Base-by-base conservation (phyloP, 1,140 invertebrate species). In the Drosophila seguyi region DNA sequence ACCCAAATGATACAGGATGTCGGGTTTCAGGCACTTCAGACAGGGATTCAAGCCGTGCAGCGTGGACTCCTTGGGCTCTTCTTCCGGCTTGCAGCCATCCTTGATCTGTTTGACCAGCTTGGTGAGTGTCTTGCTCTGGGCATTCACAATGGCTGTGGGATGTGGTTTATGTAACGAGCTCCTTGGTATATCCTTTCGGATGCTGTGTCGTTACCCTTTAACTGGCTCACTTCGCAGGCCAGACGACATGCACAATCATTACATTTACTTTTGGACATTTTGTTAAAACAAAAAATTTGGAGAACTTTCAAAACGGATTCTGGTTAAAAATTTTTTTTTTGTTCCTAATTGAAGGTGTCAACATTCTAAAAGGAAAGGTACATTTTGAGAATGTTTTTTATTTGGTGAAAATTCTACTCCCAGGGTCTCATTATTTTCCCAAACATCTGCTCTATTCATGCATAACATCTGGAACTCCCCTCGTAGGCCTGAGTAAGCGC, bases 61-160 rank as follows among this genome's bases (percentile, higher is more conserved):
- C 0, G 52, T 66, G 39, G 55, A 61, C 5, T 61, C 47, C 13
- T 42, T 34, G 4, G 20, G 11, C 25, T 47, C 29, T 8, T 56
- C 52, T 0, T 59, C 56, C 14, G 61, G 47, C 3, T 60, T 63
- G 45, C 80, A 77, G 2, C 67, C 67, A 5, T 63, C 66, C 34
- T 67, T 63, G 5, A 88, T 48, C 4, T 84, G 71, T 6, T 65
- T 71, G 2, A 84, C 73, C 10, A 88, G 38, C n/a, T 55, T 42
- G 11, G 68, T 42, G 7, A 88, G 75, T 4, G 62, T 73, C 18
- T 71, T 84, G 45, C 73, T 90, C 42, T 88, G 85, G 6, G 48
- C 44, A n/a, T 65, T 78, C 5, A 88, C 65, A 52, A 84, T 48
- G 6, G 27, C 85, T 90, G 50, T 11, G 58, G 25, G 52, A 44